Percentiles rank a stretch among this genome's conserved stretches.
Evolutionary conservation across 2,888 invertebrate species (phyloP).

Genomic region (Chaetogeoica ovagalla): DNA sequence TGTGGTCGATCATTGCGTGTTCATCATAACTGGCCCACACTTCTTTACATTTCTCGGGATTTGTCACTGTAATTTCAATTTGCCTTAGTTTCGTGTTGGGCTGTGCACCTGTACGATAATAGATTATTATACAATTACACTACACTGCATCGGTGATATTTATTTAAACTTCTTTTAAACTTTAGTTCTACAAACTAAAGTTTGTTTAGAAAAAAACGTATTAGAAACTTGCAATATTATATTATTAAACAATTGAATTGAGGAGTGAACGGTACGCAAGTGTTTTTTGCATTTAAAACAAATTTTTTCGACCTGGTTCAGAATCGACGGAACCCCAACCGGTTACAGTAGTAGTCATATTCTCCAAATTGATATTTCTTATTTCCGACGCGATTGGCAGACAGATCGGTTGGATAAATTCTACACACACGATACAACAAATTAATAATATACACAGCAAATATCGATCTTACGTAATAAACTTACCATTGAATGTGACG

Average conservation of each 20-base stretch:
- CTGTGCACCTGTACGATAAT: no score
- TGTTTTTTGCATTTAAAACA: no score
- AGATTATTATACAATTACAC: no score
- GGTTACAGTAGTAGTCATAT: neutral
- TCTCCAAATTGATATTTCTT: neutral
- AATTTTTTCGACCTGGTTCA: no score
- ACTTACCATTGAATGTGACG: conserved; percentile 35
- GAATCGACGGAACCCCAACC: conserved; percentile 38
- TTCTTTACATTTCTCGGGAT: conserved; percentile 22
- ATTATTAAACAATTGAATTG: no score
- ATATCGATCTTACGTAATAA: neutral
- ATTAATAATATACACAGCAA: neutral
- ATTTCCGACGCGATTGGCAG: conserved; percentile 10
- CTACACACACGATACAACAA: conserved; percentile 12
- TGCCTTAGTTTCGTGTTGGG: conserved; percentile 26
- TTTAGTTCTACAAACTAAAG: no score
- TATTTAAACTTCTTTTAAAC: no score
- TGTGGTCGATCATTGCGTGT: conserved; percentile 25
- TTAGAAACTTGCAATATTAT: no score
- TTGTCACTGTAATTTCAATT: conserved; percentile 1
- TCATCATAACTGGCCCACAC: neutral
- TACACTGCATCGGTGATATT: no score
- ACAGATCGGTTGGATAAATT: conserved; percentile 43
- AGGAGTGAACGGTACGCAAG: no score
- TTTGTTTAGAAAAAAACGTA: no score